Conservation (phyloP, 2,113 vertebrate species). For the Ancistrus triradiatus region DNA sequence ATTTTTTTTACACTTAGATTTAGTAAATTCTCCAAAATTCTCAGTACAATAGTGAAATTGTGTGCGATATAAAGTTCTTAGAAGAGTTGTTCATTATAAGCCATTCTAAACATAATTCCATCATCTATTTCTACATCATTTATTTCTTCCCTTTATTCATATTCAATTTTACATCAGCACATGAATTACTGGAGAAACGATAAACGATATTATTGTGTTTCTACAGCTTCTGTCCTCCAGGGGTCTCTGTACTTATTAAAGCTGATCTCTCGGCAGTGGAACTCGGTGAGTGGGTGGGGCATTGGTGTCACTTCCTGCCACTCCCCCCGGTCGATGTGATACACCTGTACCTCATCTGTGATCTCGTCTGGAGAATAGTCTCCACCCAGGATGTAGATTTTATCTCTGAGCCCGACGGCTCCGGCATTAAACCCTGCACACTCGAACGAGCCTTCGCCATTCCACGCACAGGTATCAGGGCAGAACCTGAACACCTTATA, state of each 20-base stretch:
- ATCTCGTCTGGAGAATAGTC: slow-evolving; percentile 97
- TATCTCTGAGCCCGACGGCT: slow-evolving; percentile 84
- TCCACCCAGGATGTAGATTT: slow-evolving; percentile 93
- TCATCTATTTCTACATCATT: too few species aligned
- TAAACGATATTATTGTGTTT: too few species aligned
- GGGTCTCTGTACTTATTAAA: slow-evolving; percentile 92
- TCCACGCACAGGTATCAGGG: slow-evolving; percentile 90
- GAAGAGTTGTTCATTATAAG: too few species aligned
- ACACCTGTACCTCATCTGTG: slow-evolving; percentile 94
- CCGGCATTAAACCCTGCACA: slow-evolving; percentile 97
- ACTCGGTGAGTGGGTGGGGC: slow-evolving; percentile 92
- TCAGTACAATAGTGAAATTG: too few species aligned
- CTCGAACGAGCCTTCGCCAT: slow-evolving; percentile 92
- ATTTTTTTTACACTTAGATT: too few species aligned
- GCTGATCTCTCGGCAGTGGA: slow-evolving; percentile 91
- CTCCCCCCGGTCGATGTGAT: slow-evolving; percentile 83
- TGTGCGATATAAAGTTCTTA: too few species aligned
- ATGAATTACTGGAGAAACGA: too few species aligned
- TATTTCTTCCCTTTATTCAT: too few species aligned
- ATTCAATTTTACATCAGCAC: too few species aligned
- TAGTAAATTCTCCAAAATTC: too few species aligned
- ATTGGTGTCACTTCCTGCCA: slow-evolving; percentile 96
- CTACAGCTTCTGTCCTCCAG: slow-evolving; percentile 70
- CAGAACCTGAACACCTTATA: slow-evolving; percentile 98
- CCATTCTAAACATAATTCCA: too few species aligned